Evolutionary conservation across 2,888 invertebrate species (phyloP).

Genomic region (Caenorhabditis sp.): DNA sequence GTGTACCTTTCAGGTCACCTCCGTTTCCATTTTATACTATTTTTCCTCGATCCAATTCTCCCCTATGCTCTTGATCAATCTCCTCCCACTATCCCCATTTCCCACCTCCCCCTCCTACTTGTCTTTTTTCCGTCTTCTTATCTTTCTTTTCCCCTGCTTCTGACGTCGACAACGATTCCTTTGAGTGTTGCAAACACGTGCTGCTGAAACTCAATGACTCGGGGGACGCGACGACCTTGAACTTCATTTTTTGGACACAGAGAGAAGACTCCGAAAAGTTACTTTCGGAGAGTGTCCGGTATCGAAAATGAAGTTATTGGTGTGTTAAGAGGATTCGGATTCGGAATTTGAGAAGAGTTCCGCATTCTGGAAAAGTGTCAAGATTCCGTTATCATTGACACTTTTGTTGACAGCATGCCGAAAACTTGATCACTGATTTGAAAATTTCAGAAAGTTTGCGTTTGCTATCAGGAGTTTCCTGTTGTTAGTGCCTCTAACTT

Average conservation of each 20-base stretch:
- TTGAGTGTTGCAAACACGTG: constrained; percentile 11
- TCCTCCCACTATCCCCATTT: neutral
- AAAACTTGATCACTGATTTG: constrained; percentile 14
- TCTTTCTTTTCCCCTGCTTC: constrained; percentile 1
- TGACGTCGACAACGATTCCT: constrained; percentile 6
- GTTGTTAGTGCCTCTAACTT: neutral
- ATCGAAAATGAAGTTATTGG: neutral
- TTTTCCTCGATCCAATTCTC: neutral
- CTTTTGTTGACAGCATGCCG: neutral
- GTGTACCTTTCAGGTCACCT: no score
- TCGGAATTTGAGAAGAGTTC: neutral
- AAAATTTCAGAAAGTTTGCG: neutral
- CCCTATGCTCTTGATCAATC: no score
- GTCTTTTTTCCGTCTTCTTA: constrained; percentile 16
- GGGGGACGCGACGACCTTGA: constrained; percentile 4
- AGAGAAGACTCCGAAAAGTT: neutral
- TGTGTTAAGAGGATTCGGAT: neutral
- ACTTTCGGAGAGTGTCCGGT: neutral
- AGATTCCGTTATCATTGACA: neutral
- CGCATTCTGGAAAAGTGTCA: neutral
- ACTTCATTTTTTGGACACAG: constrained; percentile 14
- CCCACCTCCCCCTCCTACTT: neutral
- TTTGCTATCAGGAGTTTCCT: neutral
- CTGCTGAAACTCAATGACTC: neutral
- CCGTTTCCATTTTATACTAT: no score